Evolutionary conservation across 2,888 invertebrate genomes (phyloP).

Genomic region (Eudasyphora cyanicolor): DNA sequence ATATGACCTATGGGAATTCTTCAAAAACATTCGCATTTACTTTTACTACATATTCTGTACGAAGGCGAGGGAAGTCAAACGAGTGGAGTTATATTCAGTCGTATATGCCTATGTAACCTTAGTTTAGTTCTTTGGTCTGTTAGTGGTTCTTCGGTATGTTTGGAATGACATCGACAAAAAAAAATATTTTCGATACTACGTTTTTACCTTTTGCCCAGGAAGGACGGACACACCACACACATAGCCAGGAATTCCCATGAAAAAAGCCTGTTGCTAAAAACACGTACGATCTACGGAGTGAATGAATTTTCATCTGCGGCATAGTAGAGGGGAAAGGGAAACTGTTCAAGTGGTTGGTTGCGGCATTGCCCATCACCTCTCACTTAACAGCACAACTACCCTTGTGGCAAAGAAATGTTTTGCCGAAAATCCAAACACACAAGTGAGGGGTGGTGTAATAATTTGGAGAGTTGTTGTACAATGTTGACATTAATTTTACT

Average conservation of each 20-base stretch:
- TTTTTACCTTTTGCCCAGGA: slow-evolving; percentile 34
- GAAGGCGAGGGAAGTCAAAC: background rate
- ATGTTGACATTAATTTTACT: no score
- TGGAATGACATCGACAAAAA: slow-evolving; percentile 4
- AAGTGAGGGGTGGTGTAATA: background rate
- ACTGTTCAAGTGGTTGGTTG: slow-evolving; percentile 46
- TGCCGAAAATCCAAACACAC: background rate
- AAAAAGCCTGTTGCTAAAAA: slow-evolving; percentile 39
- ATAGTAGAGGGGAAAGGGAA: slow-evolving; percentile 3
- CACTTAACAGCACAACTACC: slow-evolving; percentile 28
- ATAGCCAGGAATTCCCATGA: background rate
- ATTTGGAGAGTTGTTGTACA: no score
- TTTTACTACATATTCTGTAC: background rate
- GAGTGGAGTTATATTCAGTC: background rate
- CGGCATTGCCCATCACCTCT: background rate
- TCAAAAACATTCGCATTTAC: background rate
- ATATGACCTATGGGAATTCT: slow-evolving; percentile 73
- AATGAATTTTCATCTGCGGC: slow-evolving; percentile 5
- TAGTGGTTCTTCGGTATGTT: slow-evolving; percentile 15
- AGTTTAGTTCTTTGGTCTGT: slow-evolving; percentile 36
- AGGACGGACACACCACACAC: background rate
- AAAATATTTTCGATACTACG: slow-evolving; percentile 14
- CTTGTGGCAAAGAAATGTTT: background rate
- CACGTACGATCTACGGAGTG: slow-evolving; percentile 43
- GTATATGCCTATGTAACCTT: slow-evolving; percentile 17